Conservation (phyloP, 2,888 invertebrate genomes). For the Tachina lurida region DNA sequence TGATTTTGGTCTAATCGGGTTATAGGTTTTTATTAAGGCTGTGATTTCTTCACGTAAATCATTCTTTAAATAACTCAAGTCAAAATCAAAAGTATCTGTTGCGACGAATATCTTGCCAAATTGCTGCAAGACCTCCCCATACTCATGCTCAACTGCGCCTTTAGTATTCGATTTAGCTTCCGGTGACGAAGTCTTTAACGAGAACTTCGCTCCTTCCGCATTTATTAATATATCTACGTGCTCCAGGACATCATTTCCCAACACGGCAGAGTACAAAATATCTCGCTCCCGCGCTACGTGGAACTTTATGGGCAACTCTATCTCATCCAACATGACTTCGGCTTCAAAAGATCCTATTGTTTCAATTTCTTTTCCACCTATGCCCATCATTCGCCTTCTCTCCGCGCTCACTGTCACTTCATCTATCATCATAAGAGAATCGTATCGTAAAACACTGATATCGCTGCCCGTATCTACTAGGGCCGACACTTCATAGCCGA, state of each 20-base stretch:
- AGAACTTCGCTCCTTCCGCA: constrained; percentile 12
- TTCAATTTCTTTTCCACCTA: constrained; percentile 10
- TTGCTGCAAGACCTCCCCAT: neutral
- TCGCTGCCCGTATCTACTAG: constrained; percentile 28
- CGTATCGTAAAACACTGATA: constrained; percentile 11
- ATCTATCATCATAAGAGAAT: neutral
- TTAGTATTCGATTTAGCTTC: neutral
- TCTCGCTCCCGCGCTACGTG: constrained; percentile 4
- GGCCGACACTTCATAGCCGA: neutral
- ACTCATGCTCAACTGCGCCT: neutral
- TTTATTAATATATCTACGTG: neutral
- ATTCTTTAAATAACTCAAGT: too few species aligned
- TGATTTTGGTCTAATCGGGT: neutral
- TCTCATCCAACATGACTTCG: neutral
- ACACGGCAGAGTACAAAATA: constrained; percentile 26
- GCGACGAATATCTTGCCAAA: neutral
- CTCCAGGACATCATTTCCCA: constrained; percentile 11
- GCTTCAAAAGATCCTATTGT: neutral
- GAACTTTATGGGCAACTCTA: neutral
- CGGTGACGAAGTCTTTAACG: neutral
- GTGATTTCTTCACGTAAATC: too few species aligned
- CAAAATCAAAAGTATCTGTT: too few species aligned
- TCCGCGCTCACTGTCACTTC: neutral
- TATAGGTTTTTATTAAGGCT: neutral
- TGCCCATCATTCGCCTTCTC: constrained; percentile 2